Evolutionary conservation across 2,797 vertebrate species (phyloP).

Genomic region (Megaceryle alcyon): DNA sequence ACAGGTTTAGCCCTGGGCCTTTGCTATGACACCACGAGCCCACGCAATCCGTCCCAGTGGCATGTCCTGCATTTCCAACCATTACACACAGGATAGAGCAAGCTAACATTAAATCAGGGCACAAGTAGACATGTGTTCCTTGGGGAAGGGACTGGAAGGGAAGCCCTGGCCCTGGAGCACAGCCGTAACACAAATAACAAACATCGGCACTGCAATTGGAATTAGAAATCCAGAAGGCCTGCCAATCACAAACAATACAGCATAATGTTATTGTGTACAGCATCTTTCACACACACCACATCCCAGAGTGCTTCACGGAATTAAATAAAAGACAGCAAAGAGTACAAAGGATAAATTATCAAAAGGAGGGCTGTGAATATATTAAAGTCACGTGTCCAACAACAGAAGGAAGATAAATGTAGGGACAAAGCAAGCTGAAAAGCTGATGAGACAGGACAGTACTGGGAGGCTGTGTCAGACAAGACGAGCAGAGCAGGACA

Average conservation of each 20-base stretch:
- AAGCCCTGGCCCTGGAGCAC: neutral
- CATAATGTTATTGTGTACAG: slow-evolving; percentile 49
- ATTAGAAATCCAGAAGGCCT: slow-evolving; percentile 46
- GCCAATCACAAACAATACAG: slow-evolving; percentile 58
- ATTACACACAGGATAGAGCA: neutral
- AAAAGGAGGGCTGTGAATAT: slow-evolving; percentile 43
- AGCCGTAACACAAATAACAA: slow-evolving; percentile 8
- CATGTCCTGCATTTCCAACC: neutral
- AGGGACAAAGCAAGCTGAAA: slow-evolving; percentile 5
- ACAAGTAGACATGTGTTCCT: neutral
- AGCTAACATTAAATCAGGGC: neutral
- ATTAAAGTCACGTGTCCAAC: slow-evolving; percentile 47
- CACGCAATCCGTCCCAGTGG: neutral
- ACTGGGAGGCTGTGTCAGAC: neutral
- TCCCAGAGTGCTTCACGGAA: slow-evolving; percentile 54
- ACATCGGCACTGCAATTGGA: neutral
- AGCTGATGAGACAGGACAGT: neutral
- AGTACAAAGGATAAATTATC: slow-evolving; percentile 63
- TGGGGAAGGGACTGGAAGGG: neutral
- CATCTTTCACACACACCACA: slow-evolving; percentile 35
- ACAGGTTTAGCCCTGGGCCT: neutral
- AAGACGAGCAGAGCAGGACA: neutral
- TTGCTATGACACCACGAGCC: neutral
- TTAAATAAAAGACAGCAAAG: slow-evolving; percentile 60
- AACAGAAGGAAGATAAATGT: slow-evolving; percentile 13